These are phyloP conservation scores for Bubo blakistoni DNA, from an alignment of 2,113 vertebrate species.

Conservation along the genomic window DNA sequence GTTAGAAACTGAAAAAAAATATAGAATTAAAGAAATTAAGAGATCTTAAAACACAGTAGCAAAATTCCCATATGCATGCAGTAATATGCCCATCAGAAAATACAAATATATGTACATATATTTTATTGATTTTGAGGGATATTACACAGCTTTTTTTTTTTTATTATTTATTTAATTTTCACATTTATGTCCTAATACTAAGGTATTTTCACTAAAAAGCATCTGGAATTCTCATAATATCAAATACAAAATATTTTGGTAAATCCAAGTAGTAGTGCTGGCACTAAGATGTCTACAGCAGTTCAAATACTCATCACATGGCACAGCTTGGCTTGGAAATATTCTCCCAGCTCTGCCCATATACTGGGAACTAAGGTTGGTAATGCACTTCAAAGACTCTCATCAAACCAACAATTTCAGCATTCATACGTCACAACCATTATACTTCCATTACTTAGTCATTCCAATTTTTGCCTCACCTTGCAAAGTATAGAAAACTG, in stretches of 20 bases:
- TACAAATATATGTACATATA: neutral
- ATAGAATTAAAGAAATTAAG: neutral
- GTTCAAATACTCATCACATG: neutral
- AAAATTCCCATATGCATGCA: neutral
- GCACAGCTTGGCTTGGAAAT: neutral
- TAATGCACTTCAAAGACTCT: neutral
- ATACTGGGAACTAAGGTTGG: neutral
- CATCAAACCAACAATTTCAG: neutral
- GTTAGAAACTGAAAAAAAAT: neutral
- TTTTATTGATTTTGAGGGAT: neutral
- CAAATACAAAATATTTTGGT: conserved; percentile 21
- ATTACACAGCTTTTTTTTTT: neutral
- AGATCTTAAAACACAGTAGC: neutral
- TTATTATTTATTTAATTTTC: neutral
- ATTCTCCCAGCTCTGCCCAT: neutral
- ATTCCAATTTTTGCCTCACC: neutral
- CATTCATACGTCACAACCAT: neutral
- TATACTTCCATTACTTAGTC: neutral
- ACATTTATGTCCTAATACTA: neutral
- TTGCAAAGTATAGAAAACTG: neutral
- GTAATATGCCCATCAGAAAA: neutral
- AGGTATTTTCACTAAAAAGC: neutral
- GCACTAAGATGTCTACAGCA: neutral
- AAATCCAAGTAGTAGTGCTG: neutral
- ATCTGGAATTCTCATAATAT: neutral